Percentiles rank a stretch among this genome's conserved stretches.
These are phyloP conservation scores for Conus betulinus DNA, from an alignment of 1,140 invertebrate genomes.

Conservation along the genomic window DNA sequence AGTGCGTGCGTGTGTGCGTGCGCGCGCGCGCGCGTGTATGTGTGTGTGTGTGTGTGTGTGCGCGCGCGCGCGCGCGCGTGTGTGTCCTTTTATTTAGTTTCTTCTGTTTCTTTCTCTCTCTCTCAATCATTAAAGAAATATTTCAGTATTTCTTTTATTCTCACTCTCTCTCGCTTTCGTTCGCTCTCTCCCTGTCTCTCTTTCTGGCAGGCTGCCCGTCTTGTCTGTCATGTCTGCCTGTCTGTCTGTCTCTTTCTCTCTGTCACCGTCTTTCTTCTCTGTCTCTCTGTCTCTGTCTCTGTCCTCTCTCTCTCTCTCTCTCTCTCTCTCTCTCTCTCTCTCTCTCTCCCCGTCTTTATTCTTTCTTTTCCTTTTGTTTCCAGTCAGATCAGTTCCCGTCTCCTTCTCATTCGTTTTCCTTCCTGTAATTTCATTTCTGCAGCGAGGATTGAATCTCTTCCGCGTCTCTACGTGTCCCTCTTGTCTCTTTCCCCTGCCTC, in stretches of 20 bases:
- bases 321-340: too few relatives aligned
- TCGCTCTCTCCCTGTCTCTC: conserved; percentile 17
- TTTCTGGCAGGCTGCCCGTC: not conserved
- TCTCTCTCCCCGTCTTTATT: too few relatives aligned
- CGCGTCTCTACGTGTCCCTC: too few relatives aligned
- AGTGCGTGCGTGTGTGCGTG: not conserved
- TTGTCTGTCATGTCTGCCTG: not conserved
- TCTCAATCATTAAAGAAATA: too few relatives aligned
- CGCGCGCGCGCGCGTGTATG: conserved; percentile 15
- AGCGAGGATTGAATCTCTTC: too few relatives aligned
- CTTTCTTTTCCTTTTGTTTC: too few relatives aligned
- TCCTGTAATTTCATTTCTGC: too few relatives aligned
- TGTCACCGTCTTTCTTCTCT: not conserved
- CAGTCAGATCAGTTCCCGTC: too few relatives aligned
- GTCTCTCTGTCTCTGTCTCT: too few relatives aligned
- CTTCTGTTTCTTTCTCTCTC: not conserved
- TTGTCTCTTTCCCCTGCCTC: too few relatives aligned
- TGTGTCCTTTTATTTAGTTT: not conserved
- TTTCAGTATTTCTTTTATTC: not conserved
- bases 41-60: conserved; percentile 25
- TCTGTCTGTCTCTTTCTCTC: conserved; percentile 8
- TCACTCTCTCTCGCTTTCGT: conserved; percentile 16
- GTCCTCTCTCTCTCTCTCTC: too few relatives aligned
- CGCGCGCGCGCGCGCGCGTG: not conserved
- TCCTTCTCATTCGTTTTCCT: too few relatives aligned